These are phyloP conservation scores for Anorthoa munda DNA, from an alignment of 2,888 invertebrate genomes.

Conservation along the genomic window DNA sequence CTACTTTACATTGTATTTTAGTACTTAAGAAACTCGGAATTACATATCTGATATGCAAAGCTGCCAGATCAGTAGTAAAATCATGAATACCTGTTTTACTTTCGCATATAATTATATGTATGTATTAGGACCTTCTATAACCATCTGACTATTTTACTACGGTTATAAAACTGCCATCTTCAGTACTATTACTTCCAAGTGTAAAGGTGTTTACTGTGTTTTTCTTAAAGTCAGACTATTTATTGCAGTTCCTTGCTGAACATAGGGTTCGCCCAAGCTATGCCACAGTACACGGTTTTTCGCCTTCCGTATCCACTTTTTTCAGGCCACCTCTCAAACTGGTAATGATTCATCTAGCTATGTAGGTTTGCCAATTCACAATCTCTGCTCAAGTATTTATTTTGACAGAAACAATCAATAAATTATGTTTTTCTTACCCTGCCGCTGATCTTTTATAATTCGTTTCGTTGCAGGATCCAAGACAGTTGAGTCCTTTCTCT, in stretches of 20 bases:
- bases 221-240: not conserved
- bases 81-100: not conserved
- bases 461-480: too few species aligned
- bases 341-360: not conserved
- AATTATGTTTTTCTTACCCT: too few species aligned
- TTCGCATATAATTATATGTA: not conserved
- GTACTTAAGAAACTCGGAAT: not conserved
- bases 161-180: not conserved
- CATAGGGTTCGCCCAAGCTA: not conserved
- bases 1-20: conserved; percentile 27
- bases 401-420: too few species aligned
- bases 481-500: too few species aligned
- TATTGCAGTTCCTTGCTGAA: not conserved
- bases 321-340: not conserved
- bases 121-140: not conserved
- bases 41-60: not conserved
- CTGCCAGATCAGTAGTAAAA: not conserved
- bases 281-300: not conserved
- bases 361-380: not conserved
- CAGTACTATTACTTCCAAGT: not conserved
- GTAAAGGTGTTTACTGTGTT: not conserved
- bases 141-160: not conserved
- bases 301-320: too few species aligned
- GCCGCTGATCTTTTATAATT: too few species aligned
- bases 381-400: not conserved